These are phyloP conservation scores for Dermolepida albohirtum DNA, from an alignment of 2,888 invertebrate genomes.

Conservation along the genomic window DNA sequence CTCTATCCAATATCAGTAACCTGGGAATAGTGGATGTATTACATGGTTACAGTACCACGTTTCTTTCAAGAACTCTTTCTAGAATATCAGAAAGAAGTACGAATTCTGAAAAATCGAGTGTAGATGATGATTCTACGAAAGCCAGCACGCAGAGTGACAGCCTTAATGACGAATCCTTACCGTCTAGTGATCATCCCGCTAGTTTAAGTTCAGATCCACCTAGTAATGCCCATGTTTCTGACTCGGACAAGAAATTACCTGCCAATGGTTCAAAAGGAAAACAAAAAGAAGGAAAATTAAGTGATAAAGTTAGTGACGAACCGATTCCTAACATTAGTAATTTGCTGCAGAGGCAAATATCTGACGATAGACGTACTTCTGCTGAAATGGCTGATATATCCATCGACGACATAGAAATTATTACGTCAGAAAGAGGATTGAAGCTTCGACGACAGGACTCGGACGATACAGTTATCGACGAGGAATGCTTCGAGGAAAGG, in stretches of 20 bases:
- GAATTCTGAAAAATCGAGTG: slow-evolving; percentile 88
- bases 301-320: slow-evolving; percentile 54
- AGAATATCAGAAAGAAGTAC: slow-evolving; percentile 90
- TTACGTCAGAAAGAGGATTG: slow-evolving; percentile 64
- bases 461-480: slow-evolving; percentile 65
- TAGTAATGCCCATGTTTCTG: slow-evolving; percentile 76
- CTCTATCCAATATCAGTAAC: slow-evolving; percentile 57
- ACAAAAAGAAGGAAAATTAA: slow-evolving; percentile 46
- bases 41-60: slow-evolving; percentile 77
- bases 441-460: slow-evolving; percentile 63
- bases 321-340: slow-evolving; percentile 60
- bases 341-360: slow-evolving; percentile 70
- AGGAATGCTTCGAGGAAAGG: slow-evolving; percentile 61
- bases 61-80: slow-evolving; percentile 82
- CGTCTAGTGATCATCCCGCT: slow-evolving; percentile 87
- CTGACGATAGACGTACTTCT: slow-evolving; percentile 84
- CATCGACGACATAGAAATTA: slow-evolving; percentile 72
- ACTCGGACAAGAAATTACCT: slow-evolving; percentile 60
- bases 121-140: slow-evolving; percentile 88
- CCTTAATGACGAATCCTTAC: slow-evolving; percentile 84
- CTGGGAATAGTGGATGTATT: slow-evolving; percentile 73
- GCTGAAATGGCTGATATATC: slow-evolving; percentile 89
- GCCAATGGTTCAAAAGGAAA: slow-evolving; percentile 51
- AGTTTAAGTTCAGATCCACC: slow-evolving; percentile 88
- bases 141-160: slow-evolving; percentile 87